Evolutionary conservation across 2,888 invertebrate species (phyloP).

Genomic region (Phortica magna): DNA sequence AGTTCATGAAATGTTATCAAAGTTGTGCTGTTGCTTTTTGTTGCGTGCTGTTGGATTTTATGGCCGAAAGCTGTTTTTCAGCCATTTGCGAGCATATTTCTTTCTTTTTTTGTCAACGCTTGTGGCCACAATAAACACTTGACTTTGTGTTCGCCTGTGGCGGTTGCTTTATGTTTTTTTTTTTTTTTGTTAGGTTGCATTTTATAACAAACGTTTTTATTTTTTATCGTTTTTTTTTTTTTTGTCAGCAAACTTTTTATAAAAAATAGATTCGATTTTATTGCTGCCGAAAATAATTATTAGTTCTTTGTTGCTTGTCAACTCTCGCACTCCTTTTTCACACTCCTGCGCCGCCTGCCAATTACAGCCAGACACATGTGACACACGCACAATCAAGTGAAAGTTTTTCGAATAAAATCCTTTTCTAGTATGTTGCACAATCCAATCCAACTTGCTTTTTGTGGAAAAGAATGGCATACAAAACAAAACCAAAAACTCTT

Average conservation of each 20-base stretch:
- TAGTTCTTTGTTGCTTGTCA: too few relatives aligned
- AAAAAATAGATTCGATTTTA: too few relatives aligned
- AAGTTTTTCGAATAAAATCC: neutral
- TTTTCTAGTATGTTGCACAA: neutral
- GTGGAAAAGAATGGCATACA: neutral
- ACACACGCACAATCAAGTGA: neutral
- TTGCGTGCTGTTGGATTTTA: neutral
- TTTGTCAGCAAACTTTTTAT: too few relatives aligned
- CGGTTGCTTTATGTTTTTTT: neutral
- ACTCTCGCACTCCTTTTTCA: neutral
- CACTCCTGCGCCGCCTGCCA: neutral
- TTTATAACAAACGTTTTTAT: too few relatives aligned
- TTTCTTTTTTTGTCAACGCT: neutral
- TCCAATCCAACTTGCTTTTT: neutral
- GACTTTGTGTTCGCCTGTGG: neutral
- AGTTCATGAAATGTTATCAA: neutral
- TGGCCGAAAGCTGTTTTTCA: neutral
- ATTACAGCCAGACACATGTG: too few relatives aligned
- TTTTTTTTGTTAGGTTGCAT: too few relatives aligned
- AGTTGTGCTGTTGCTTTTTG: neutral
- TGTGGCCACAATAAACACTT: neutral
- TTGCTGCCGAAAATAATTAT: too few relatives aligned
- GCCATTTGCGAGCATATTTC: neutral
- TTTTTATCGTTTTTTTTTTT: too few relatives aligned
- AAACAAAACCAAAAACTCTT: neutral